phyloP scores from a whole-genome alignment of 2,888 invertebrate genomes.

The Cylindroiulus punctatus region DNA sequence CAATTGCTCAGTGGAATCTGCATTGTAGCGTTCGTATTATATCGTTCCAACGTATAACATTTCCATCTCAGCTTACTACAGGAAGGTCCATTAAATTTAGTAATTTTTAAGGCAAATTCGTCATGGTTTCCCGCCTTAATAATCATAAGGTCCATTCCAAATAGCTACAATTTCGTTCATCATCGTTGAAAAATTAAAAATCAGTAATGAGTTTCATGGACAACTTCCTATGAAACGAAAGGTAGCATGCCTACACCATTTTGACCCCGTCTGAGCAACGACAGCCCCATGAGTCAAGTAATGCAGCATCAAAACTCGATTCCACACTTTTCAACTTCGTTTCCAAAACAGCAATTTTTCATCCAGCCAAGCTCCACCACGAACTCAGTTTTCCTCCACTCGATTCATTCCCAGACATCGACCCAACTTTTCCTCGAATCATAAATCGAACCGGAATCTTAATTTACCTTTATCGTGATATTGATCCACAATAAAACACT shows the following conservation, averaged over 20 bases:
- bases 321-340: neutral
- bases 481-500: constrained; percentile 34
- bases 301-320: neutral
- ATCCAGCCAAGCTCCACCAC: neutral
- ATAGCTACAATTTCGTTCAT: too few relatives aligned
- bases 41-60: neutral
- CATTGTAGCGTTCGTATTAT: neutral
- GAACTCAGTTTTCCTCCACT: neutral
- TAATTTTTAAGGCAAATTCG: too few relatives aligned
- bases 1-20: neutral
- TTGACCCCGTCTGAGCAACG: neutral
- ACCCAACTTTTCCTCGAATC: constrained; percentile 29
- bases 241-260: neutral
- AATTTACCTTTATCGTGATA: constrained; percentile 4
- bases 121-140: too few relatives aligned
- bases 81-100: too few relatives aligned
- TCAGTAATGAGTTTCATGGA: neutral
- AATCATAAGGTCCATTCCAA: too few relatives aligned
- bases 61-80: neutral
- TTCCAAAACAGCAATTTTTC: constrained; percentile 7
- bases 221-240: neutral
- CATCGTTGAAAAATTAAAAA: too few relatives aligned
- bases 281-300: neutral
- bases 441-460: constrained; percentile 1
- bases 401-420: neutral